Evolutionary conservation across 2,888 invertebrate genomes (phyloP).

Genomic region (Idaea aversata): DNA sequence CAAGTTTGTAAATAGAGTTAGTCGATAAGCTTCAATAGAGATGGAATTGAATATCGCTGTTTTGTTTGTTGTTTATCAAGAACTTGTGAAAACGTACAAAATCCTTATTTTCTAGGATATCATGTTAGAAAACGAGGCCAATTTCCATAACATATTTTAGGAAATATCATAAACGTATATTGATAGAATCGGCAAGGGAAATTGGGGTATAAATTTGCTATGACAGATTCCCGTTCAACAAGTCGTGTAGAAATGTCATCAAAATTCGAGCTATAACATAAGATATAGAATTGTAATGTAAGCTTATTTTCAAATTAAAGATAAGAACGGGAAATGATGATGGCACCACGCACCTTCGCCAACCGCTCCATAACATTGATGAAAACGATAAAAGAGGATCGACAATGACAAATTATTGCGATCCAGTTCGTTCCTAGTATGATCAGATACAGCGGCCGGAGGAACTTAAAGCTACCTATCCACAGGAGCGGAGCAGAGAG

Average conservation of each 20-base stretch:
- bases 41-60: background rate
- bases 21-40: slow-evolving; percentile 6
- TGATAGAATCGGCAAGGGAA: slow-evolving; percentile 3
- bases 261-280: slow-evolving; percentile 6
- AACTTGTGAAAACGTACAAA: background rate
- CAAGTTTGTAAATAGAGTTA: slow-evolving; percentile 7
- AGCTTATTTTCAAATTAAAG: slow-evolving; percentile 4
- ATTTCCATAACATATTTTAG: background rate
- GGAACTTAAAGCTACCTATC: too few relatives aligned
- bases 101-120: background rate
- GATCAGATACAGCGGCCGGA: too few relatives aligned
- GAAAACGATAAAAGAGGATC: too few relatives aligned
- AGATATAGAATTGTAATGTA: slow-evolving; percentile 5
- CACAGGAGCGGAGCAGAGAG: too few relatives aligned
- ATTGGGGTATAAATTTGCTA: slow-evolving; percentile 11
- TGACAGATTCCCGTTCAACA: slow-evolving; percentile 9
- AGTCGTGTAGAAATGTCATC: slow-evolving; percentile 13
- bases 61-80: background rate
- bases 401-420: too few relatives aligned
- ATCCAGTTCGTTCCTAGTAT: too few relatives aligned
- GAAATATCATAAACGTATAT: background rate
- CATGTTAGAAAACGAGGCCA: background rate
- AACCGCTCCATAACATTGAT: too few relatives aligned
- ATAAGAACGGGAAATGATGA: too few relatives aligned
- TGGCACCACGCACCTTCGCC: too few relatives aligned